These are phyloP conservation scores for Alouatta palliata DNA, from an alignment of 2,113 vertebrate genomes.

Conservation along the genomic window DNA sequence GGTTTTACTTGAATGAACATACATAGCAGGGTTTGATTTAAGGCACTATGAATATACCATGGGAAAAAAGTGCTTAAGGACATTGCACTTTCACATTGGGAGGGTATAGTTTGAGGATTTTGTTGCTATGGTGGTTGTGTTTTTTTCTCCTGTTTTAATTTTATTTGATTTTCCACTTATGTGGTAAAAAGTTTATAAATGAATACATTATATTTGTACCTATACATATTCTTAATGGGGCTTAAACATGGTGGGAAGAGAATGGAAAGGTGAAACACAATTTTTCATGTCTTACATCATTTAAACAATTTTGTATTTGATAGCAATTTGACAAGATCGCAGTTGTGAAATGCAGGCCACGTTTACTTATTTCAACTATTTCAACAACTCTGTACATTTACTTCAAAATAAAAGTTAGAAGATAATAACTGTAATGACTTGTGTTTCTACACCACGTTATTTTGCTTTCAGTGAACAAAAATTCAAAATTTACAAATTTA, in stretches of 20 bases:
- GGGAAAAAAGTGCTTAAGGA: not conserved
- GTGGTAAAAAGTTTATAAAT: not conserved
- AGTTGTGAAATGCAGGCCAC: not conserved
- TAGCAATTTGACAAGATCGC: not conserved
- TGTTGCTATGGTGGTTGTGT: not conserved
- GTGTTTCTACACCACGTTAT: not conserved
- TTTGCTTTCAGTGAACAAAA: conserved; percentile 7
- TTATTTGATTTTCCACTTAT: not conserved
- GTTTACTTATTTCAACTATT: not conserved
- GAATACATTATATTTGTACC: not conserved
- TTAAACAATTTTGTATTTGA: not conserved
- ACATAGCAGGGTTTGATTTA: not conserved
- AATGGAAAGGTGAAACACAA: not conserved
- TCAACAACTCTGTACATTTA: not conserved
- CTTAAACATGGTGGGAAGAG: not conserved
- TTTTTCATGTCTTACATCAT: not conserved
- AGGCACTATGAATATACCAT: not conserved
- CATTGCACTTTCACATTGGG: not conserved
- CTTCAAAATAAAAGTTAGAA: not conserved
- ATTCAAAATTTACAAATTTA: not conserved
- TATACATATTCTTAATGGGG: not conserved
- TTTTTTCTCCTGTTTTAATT: not conserved
- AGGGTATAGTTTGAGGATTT: not conserved
- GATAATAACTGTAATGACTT: not conserved
- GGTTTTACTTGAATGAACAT: not conserved